These are phyloP conservation scores for Drosophila formosana DNA, from an alignment of 2,888 invertebrate species.

Conservation along the genomic window DNA sequence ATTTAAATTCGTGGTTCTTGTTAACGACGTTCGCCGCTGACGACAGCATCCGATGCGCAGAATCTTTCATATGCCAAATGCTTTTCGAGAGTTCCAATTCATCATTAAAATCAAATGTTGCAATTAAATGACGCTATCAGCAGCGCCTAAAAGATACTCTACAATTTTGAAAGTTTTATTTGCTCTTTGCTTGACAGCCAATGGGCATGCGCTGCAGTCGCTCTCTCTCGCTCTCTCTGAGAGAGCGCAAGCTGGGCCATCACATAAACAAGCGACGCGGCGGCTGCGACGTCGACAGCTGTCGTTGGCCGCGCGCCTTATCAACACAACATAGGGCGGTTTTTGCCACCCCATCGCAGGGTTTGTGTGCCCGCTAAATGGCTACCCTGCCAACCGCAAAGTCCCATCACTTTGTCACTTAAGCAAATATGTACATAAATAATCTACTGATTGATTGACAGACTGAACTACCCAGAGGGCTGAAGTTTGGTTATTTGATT, in stretches of 20 bases:
- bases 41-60: neutral
- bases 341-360: slow-evolving; percentile 60
- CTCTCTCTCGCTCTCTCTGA: slow-evolving; percentile 7
- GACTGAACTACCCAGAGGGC: no score
- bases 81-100: neutral
- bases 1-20: slow-evolving; percentile 4
- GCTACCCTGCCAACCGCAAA: neutral
- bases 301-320: slow-evolving; percentile 59
- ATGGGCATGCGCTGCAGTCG: slow-evolving; percentile 37
- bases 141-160: slow-evolving; percentile 50
- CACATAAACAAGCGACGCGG: slow-evolving; percentile 59
- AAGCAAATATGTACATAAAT: neutral
- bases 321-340: slow-evolving; percentile 58
- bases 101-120: slow-evolving; percentile 2
- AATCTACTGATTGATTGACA: no score
- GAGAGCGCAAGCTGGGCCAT: slow-evolving; percentile 25
- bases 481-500: no score
- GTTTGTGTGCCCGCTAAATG: slow-evolving; percentile 48
- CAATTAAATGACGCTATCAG: neutral
- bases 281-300: slow-evolving; percentile 59
- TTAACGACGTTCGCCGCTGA: neutral
- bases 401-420: neutral
- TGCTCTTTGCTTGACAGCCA: slow-evolving; percentile 21
- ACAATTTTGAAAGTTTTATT: slow-evolving; percentile 10
- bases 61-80: neutral